A percentile compares a stretch with the other conserved stretches of the same genome.
These are phyloP conservation scores for Elysia crispata DNA, from an alignment of 2,888 invertebrate species.

Conservation along the genomic window DNA sequence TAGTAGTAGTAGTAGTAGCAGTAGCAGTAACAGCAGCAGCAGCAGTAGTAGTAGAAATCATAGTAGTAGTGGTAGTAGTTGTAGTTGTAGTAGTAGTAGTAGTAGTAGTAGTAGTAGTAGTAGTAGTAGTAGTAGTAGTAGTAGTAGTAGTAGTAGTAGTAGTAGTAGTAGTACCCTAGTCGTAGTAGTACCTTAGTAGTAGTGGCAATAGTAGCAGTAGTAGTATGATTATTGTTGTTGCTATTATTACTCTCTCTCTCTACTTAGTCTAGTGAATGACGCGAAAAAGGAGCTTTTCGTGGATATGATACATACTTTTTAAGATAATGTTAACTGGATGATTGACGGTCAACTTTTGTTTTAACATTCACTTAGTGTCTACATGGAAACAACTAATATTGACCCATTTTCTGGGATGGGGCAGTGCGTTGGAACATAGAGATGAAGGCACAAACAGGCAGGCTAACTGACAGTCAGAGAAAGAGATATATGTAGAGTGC, in stretches of 20 bases:
- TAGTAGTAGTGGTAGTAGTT: slow-evolving; percentile 35
- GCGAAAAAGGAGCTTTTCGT: no score
- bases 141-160: not conserved
- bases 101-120: slow-evolving; percentile 33
- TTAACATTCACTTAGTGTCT: no score
- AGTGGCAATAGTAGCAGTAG: not conserved
- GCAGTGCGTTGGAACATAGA: no score
- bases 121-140: slow-evolving; percentile 23
- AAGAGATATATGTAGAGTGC: no score
- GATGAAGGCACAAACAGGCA: no score
- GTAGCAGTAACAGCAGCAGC: slow-evolving; percentile 26
- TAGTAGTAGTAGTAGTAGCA: slow-evolving; percentile 31
- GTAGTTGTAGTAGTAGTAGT: not conserved
- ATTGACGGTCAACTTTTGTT: no score
- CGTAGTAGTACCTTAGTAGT: not conserved
- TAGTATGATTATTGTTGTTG: slow-evolving; percentile 13
- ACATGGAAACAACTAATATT: no score
- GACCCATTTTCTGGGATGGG: no score
- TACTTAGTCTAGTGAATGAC: no score
- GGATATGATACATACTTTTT: no score
- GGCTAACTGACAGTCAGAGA: no score
- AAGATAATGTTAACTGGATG: no score
- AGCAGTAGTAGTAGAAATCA: slow-evolving; percentile 33
- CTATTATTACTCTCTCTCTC: slow-evolving; percentile 1
- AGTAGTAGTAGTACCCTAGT: not conserved